Base-by-base conservation (phyloP, 2,888 invertebrate genomes). In the Ptychoptera albimana region DNA sequence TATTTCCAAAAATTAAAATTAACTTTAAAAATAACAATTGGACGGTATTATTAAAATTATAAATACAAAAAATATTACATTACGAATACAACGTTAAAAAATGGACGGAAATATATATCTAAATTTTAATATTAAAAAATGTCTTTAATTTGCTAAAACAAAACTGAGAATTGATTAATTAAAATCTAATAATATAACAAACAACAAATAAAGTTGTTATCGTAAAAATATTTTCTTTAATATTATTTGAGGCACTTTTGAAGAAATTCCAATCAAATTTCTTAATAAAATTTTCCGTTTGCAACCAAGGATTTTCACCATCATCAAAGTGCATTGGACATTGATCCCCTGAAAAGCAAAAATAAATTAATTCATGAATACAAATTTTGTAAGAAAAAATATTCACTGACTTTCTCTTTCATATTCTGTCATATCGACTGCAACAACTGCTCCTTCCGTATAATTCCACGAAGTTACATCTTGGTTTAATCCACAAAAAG, bases 301-400 rank as follows among this genome's bases (percentile, higher is more conserved):
- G 69, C 2, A 71, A 55, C 86, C 86, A 93, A 0, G 93, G 92
- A 66, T 93, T 77, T 37, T 74, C 69, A 8, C 96, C 96, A 59
- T 94, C 93, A 57, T 96, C 93, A 59, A 94, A 97, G 60, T 86
- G 80, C 89, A 96, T 94, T 0, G 96, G 96, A 61, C 96, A 97
- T 57, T 89, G 87, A 69, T 97, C 96, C 53, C 44, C 44, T 44
- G 14, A 32, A 34, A 43, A 34, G 64, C 3, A 5, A 23, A 5
- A 61, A 46, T 46, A 47, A 52, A 49, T 50, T 42, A 42, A 44
- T 43, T 44, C 39, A 42, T 38, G 42, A 44, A 37, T 36, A 42
- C 30, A 12, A 44, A 38, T 29, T 39, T 39, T 47, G 37, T 13
- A 45, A 14, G 39, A 39, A 40, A 32, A 34, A 35, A 40, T n/a